Evolutionary conservation across 2,888 invertebrate genomes (phyloP), one percentile per base, ranked within the genome.

Genomic region (Eurytoma californica): DNA sequence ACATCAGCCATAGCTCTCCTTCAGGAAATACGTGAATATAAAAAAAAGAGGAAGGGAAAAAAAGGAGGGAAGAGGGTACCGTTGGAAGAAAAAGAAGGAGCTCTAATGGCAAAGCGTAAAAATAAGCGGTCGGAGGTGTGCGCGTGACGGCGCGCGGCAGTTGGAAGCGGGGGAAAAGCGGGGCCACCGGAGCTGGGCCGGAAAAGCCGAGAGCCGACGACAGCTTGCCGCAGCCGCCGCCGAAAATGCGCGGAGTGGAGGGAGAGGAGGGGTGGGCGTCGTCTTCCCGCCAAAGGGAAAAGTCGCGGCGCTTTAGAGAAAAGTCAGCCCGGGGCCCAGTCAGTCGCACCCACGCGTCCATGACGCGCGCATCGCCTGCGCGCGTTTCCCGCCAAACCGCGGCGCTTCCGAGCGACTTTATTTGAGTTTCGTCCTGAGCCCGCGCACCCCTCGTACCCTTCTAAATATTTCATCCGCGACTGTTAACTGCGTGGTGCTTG

Each of bases 281-380:
- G 77, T 69, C 77, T 80, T 77, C 77, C 80, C 77, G 72, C 77
- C 70, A 80, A 74, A 74, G 39, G 77, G 80, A 74, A 80, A 80
- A 82, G 78, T 73, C 81, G 72, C 39, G 69, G 68, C 63, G 60
- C 12, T 30, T 49, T 16, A 47, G 55, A 39, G 67, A 39, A 65
- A 66, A 61, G 61, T 68, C 72, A 55, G 47, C 18, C 30, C 28
- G 7, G 58, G 14, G 20, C 66, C 80, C 72, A 79, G 68, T 86
- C 87, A 87, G 88, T 88, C 81, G 84, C 86, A 80, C 86, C 86
- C 86, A 86, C 86, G 87, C 87, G 82, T 82, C 79, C 83, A 69
- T 70, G 5, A 60, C 9, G 84, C 49, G 39, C 81, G 83, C 81
- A 58, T 72, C 72, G 76, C 24, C 7, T 5, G 3, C 53, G 47